These are phyloP conservation scores for Gonioctena quinquepunctata DNA, from an alignment of 1,140 invertebrate species.

Conservation along the genomic window DNA sequence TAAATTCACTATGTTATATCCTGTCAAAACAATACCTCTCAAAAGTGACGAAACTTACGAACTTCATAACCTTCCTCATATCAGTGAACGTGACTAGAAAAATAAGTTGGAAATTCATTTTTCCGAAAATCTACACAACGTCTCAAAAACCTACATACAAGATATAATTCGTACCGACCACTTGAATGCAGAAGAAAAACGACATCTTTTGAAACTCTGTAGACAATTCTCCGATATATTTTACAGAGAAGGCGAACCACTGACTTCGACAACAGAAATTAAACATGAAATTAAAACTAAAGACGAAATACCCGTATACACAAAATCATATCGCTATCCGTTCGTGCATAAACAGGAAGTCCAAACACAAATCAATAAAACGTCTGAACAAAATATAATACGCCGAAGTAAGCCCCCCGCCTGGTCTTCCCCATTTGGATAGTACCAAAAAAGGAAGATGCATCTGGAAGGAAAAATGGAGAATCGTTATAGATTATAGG, in stretches of 20 bases:
- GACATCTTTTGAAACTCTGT: not conserved
- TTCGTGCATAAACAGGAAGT: slow-evolving; percentile 16
- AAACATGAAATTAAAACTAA: slow-evolving; percentile 23
- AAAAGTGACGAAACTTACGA: too few relatives aligned
- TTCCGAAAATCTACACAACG: too few relatives aligned
- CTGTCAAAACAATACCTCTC: too few relatives aligned
- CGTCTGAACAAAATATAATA: slow-evolving; percentile 9
- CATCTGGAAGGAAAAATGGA: slow-evolving; percentile 41
- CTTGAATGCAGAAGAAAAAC: slow-evolving; percentile 9
- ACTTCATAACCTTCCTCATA: too few relatives aligned
- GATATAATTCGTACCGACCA: slow-evolving; percentile 6
- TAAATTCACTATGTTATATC: too few relatives aligned
- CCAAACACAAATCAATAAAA: slow-evolving; percentile 2
- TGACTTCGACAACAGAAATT: slow-evolving; percentile 25
- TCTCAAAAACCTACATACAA: too few relatives aligned
- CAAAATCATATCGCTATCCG: slow-evolving; percentile 23
- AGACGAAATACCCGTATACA: slow-evolving; percentile 23
- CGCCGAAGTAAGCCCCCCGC: not conserved
- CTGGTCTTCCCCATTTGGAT: slow-evolving; percentile 16
- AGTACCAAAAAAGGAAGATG: slow-evolving; percentile 14
- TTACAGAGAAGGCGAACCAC: slow-evolving; percentile 9
- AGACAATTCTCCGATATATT: slow-evolving; percentile 17
- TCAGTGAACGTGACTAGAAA: too few relatives aligned
- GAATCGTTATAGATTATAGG: slow-evolving; percentile 49
- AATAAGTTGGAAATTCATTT: too few relatives aligned